Evolutionary conservation across 2,888 invertebrate genomes (phyloP).

Genomic region (Coecobrya sp.): DNA sequence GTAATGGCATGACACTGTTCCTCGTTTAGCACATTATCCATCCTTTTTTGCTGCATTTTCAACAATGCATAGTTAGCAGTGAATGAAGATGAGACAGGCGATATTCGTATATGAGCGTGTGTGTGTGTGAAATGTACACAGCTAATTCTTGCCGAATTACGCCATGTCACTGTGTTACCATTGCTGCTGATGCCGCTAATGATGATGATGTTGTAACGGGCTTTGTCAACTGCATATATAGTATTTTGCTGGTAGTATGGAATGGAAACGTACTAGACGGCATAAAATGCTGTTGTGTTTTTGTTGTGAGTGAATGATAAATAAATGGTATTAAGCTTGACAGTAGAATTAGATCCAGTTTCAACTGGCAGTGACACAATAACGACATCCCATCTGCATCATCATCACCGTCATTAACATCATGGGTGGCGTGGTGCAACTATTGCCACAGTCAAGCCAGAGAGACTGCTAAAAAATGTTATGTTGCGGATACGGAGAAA

Average conservation of each 20-base stretch:
- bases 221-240: slow-evolving; percentile 18
- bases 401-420: slow-evolving; percentile 60
- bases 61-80: neutral
- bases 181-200: slow-evolving; percentile 31
- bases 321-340: slow-evolving; percentile 69
- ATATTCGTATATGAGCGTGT: neutral
- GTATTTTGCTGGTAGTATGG: neutral
- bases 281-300: neutral
- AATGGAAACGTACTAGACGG: slow-evolving; percentile 16
- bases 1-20: neutral
- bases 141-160: neutral
- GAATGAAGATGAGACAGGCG: neutral
- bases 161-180: neutral
- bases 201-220: slow-evolving; percentile 38
- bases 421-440: slow-evolving; percentile 61
- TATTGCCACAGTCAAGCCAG: neutral
- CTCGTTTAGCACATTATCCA: slow-evolving; percentile 14
- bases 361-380: slow-evolving; percentile 63
- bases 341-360: slow-evolving; percentile 68
- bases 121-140: neutral
- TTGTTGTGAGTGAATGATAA: slow-evolving; percentile 55
- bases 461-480: neutral
- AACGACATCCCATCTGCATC: slow-evolving; percentile 67
- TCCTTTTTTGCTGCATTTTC: neutral
- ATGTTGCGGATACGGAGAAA: neutral